Conservation (phyloP, 2,113 vertebrate genomes). For the Corynorhinus townsendii region DNA sequence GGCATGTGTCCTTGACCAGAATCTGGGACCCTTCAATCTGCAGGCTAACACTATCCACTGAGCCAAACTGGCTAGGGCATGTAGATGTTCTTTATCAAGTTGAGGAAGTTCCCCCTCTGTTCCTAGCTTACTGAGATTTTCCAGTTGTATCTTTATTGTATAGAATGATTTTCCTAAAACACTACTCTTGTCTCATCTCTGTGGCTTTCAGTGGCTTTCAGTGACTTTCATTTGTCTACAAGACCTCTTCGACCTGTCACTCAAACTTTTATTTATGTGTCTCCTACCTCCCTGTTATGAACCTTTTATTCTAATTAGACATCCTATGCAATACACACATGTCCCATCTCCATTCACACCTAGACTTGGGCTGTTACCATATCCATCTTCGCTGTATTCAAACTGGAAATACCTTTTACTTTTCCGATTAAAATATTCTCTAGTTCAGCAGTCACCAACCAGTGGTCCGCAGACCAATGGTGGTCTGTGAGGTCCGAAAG, state of each 20-base stretch:
- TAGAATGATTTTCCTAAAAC: conserved; percentile 29
- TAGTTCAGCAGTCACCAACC: not conserved
- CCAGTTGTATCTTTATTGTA: not conserved
- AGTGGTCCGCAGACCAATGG: too few relatives aligned
- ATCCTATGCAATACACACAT: not conserved
- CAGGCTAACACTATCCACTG: too few relatives aligned
- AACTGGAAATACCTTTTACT: conserved; percentile 12
- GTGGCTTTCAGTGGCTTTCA: not conserved
- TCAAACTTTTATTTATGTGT: conserved; percentile 17
- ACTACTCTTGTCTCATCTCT: not conserved
- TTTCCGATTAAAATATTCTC: not conserved
- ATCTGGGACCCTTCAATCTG: too few relatives aligned
- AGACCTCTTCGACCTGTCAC: not conserved
- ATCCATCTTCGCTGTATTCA: not conserved
- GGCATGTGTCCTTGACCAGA: too few relatives aligned
- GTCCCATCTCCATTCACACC: not conserved
- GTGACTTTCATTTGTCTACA: not conserved
- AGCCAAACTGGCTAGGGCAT: too few relatives aligned
- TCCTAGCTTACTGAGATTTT: not conserved
- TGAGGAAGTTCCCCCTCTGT: not conserved
- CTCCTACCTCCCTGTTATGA: conserved; percentile 10
- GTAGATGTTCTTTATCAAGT: not conserved
- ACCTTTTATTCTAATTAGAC: not conserved
- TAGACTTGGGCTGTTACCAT: not conserved
- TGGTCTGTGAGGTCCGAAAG: too few relatives aligned